phyloP scores from a whole-genome alignment of 2,888 invertebrate species.

The Cryptocephalus moraei region DNA sequence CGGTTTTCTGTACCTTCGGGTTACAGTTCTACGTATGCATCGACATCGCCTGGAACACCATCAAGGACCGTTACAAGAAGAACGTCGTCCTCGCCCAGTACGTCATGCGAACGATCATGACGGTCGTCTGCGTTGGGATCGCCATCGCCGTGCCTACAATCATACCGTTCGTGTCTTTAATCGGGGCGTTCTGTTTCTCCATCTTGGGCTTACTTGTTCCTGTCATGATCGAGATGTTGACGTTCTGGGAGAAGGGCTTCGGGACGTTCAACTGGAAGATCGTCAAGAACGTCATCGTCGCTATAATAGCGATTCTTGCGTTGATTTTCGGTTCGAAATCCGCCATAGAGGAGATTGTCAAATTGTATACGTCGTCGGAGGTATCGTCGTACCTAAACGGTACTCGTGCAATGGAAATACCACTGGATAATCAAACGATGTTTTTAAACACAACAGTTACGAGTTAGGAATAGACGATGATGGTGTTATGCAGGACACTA shows the following conservation, averaged over 20 bases:
- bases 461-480: background rate
- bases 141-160: conserved; percentile 84
- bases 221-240: conserved; percentile 73
- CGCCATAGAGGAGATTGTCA: conserved; percentile 51
- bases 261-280: conserved; percentile 62
- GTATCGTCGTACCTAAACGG: no score
- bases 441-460: background rate
- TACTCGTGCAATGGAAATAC: background rate
- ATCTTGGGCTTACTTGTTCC: conserved; percentile 84
- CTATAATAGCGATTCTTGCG: conserved; percentile 67
- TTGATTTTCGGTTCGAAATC: conserved; percentile 70
- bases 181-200: conserved; percentile 90
- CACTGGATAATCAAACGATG: background rate
- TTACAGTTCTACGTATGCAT: conserved; percentile 95
- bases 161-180: conserved; percentile 80
- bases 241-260: conserved; percentile 77
- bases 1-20: conserved; percentile 91
- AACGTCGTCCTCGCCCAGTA: conserved; percentile 65
- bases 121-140: conserved; percentile 57
- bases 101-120: conserved; percentile 56
- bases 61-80: conserved; percentile 56
- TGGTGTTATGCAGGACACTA: background rate
- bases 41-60: conserved; percentile 78
- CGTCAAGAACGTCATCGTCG: conserved; percentile 68
- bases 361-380: conserved; percentile 8